Evolutionary conservation across 1,140 invertebrate species (phyloP).

Genomic region (Drosophila quadrilineata): DNA sequence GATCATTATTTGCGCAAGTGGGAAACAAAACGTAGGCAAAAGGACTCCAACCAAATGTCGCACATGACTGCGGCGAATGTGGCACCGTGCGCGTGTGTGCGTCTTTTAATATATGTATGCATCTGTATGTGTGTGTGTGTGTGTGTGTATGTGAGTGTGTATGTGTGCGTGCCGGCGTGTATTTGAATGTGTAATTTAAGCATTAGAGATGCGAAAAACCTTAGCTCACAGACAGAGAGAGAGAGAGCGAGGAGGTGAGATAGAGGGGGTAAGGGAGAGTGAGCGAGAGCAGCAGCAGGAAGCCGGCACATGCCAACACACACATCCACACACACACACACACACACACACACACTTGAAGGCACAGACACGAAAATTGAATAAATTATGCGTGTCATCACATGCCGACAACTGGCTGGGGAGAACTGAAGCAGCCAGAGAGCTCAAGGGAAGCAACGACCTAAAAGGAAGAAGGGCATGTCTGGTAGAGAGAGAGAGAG

Average conservation of each 20-base stretch:
- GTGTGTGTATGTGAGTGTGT: conserved; percentile 12
- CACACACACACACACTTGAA: conserved; percentile 12
- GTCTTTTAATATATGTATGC: no score
- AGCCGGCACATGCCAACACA: conserved; percentile 20
- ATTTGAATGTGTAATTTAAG: conserved; percentile 78
- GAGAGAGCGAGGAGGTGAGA: conserved; percentile 13
- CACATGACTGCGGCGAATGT: conserved; percentile 68
- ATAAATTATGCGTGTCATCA: conserved; percentile 80
- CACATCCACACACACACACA: not conserved
- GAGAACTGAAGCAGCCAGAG: not conserved
- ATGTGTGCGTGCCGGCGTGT: conserved; percentile 32
- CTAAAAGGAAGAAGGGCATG: no score
- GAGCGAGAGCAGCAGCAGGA: conserved; percentile 17
- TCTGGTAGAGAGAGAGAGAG: not conserved
- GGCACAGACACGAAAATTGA: conserved; percentile 63
- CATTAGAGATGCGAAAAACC: conserved; percentile 74
- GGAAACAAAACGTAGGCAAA: conserved; percentile 75
- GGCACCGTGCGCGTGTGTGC: conserved; percentile 14
- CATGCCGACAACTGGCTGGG: conserved; percentile 48
- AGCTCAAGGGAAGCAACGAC: no score
- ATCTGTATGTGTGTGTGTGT: conserved; percentile 3
- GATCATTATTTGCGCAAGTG: conserved; percentile 79
- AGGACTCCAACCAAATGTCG: conserved; percentile 59
- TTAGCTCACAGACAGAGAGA: conserved; percentile 46
- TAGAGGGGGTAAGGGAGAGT: no score